Conservation (phyloP, 2,888 invertebrate genomes). For the Creontiades dilutus region DNA sequence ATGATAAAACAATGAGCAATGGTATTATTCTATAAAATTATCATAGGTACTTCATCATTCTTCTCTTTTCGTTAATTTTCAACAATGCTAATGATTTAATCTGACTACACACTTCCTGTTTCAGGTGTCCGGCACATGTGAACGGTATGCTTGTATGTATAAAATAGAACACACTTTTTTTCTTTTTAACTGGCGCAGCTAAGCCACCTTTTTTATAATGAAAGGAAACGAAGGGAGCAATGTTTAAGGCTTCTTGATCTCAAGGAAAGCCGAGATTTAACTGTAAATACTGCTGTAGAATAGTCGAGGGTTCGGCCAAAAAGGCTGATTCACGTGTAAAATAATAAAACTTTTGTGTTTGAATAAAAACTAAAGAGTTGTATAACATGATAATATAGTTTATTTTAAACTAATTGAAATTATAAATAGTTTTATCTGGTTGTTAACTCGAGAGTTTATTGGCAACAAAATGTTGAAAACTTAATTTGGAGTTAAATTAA, state of each 20-base stretch:
- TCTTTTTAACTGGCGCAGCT: neutral
- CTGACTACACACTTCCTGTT: neutral
- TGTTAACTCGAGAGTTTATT: constrained; percentile 21
- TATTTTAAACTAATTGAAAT: constrained; percentile 16
- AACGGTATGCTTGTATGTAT: constrained; percentile 7
- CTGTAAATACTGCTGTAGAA: constrained; percentile 36
- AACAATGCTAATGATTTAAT: too few species aligned
- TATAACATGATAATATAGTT: neutral
- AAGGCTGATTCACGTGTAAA: constrained; percentile 13
- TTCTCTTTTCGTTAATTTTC: too few species aligned
- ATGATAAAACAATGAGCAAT: too few species aligned
- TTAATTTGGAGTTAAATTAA: neutral
- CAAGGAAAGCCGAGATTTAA: constrained; percentile 25
- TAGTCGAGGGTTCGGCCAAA: neutral
- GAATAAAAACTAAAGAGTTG: neutral
- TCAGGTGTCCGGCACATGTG: constrained; percentile 70
- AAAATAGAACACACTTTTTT: neutral
- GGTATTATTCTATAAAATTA: too few species aligned
- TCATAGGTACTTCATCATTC: too few species aligned
- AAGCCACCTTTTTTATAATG: constrained; percentile 41
- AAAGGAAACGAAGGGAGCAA: constrained; percentile 70
- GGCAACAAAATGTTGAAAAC: constrained; percentile 7
- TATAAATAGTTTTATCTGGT: constrained; percentile 3
- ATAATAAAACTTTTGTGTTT: constrained; percentile 2
- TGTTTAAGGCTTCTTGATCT: constrained; percentile 25